phyloP scores from a whole-genome alignment of 2,113 vertebrate genomes.

The Empidonax alnorum region DNA sequence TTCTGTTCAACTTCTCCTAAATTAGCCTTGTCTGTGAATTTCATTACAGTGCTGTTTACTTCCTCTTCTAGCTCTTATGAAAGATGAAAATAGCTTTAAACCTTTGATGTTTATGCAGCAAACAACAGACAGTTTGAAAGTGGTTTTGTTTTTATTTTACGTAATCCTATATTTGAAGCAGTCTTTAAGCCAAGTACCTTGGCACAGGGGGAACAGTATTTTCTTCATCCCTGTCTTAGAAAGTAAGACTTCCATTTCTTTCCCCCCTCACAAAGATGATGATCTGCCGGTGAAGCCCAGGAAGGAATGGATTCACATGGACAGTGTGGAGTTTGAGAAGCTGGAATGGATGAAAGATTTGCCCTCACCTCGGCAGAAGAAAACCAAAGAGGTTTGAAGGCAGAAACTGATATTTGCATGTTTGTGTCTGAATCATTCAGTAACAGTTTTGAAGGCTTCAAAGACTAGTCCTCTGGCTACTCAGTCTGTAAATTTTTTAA shows the following conservation, averaged over 20 bases:
- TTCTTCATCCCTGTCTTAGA: not conserved
- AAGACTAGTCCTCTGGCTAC: not conserved
- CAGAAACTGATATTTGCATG: not conserved
- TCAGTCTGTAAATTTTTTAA: not conserved
- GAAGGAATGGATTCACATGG: constrained; percentile 95
- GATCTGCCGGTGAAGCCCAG: constrained; percentile 84
- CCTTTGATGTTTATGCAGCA: constrained; percentile 41
- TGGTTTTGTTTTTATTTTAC: not conserved
- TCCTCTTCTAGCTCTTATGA: constrained; percentile 3
- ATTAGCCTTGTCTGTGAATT: constrained; percentile 42
- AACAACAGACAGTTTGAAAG: constrained; percentile 16
- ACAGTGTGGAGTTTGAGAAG: constrained; percentile 90
- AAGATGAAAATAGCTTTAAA: constrained; percentile 44
- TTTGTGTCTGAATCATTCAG: not conserved
- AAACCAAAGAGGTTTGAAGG: constrained; percentile 83
- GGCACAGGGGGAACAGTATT: not conserved
- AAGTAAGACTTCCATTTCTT: not conserved
- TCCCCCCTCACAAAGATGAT: not conserved
- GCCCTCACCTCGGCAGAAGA: constrained; percentile 78
- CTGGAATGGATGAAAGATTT: constrained; percentile 93
- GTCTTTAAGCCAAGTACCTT: not conserved
- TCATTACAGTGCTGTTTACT: constrained; percentile 23
- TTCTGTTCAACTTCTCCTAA: constrained; percentile 38
- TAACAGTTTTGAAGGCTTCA: not conserved
- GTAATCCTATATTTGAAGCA: not conserved